These are phyloP conservation scores for Arremon brunneinucha DNA, from an alignment of 2,797 vertebrate genomes.

Conservation along the genomic window DNA sequence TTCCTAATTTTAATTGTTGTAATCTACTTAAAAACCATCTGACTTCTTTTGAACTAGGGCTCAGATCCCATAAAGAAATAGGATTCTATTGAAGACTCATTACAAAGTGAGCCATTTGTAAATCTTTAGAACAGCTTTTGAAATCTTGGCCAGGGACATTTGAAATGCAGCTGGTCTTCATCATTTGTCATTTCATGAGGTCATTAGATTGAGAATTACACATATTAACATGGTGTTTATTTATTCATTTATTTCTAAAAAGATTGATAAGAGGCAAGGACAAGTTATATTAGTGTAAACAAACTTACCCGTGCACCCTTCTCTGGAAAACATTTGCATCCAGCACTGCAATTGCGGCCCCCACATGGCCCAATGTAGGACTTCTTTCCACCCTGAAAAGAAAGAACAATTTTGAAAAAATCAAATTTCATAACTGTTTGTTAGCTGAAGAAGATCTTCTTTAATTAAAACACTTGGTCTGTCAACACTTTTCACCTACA, in stretches of 20 bases:
- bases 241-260: neutral
- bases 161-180: constrained; percentile 53
- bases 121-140: neutral
- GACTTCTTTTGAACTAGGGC: neutral
- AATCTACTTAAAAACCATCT: neutral
- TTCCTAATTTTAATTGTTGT: neutral
- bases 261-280: constrained; percentile 14
- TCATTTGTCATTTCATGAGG: constrained; percentile 29
- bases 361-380: constrained; percentile 77
- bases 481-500: neutral
- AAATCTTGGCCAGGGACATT: neutral
- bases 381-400: constrained; percentile 80
- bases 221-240: neutral
- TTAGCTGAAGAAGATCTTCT: neutral
- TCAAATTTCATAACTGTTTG: neutral
- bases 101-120: neutral
- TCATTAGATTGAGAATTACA: constrained; percentile 41
- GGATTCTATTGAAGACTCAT: neutral
- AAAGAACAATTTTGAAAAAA: neutral
- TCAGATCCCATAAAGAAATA: neutral
- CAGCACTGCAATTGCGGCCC: constrained; percentile 84
- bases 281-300: constrained; percentile 7
- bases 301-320: constrained; percentile 89
- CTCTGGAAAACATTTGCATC: constrained; percentile 86
- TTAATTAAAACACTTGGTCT: neutral